These are phyloP conservation scores for Heliconius hewitsoni DNA, from an alignment of 1,140 invertebrate genomes.

Conservation along the genomic window DNA sequence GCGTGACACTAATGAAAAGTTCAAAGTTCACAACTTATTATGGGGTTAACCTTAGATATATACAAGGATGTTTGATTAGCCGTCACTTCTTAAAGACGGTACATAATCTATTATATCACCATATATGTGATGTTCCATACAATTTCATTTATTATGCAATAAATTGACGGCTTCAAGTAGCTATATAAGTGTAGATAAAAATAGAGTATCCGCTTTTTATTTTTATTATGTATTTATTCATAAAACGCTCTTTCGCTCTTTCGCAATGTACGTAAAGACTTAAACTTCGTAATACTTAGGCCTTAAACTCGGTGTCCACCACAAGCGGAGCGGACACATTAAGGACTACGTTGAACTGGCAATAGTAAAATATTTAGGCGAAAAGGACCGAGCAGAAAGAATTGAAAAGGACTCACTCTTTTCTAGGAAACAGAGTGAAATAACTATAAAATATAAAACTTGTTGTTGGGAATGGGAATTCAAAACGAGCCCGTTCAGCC, in stretches of 20 bases:
- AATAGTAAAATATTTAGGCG: too few relatives aligned
- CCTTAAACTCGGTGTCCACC: too few relatives aligned
- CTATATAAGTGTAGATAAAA: constrained; percentile 7
- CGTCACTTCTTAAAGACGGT: neutral
- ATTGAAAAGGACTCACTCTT: too few relatives aligned
- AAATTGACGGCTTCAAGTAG: neutral
- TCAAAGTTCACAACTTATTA: constrained; percentile 40
- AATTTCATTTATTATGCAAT: constrained; percentile 6
- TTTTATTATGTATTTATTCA: neutral
- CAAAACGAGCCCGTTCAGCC: too few relatives aligned
- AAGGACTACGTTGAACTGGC: too few relatives aligned
- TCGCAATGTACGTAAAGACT: neutral
- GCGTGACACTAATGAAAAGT: constrained; percentile 16
- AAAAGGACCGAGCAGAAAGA: too few relatives aligned
- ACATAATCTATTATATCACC: constrained; percentile 7
- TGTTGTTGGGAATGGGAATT: too few relatives aligned
- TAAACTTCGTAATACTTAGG: neutral
- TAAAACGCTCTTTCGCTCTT: neutral
- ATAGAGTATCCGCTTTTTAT: neutral
- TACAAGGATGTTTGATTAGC: constrained; percentile 14
- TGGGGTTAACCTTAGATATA: neutral
- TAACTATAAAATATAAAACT: too few relatives aligned
- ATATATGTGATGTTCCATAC: neutral
- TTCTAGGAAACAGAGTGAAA: too few relatives aligned
- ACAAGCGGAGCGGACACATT: too few relatives aligned